Evolutionary conservation across 2,797 vertebrate species (phyloP).

Genomic region (Denticeps clupeoides): DNA sequence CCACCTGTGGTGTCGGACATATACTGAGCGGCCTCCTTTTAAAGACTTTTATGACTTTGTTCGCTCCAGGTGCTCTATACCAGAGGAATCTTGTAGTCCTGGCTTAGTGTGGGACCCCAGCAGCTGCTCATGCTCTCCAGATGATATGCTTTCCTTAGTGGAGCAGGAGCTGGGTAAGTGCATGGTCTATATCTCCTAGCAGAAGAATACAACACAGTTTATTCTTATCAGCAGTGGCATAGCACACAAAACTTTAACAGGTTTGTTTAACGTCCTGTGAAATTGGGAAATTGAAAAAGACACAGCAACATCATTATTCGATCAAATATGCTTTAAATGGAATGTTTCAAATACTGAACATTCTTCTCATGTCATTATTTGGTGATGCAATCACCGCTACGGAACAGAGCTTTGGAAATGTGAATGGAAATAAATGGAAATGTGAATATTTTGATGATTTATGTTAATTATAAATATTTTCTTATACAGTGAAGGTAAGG

Average conservation of each 20-base stretch:
- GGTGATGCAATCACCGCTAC: too few relatives aligned
- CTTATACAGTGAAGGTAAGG: too few relatives aligned
- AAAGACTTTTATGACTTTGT: neutral
- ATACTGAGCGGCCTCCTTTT: neutral
- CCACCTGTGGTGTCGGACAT: neutral
- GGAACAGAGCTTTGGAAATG: too few relatives aligned
- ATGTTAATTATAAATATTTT: too few relatives aligned
- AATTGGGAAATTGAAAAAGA: too few relatives aligned
- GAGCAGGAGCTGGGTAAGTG: slow-evolving; percentile 42
- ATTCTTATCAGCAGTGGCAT: neutral
- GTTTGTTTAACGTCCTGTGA: too few relatives aligned
- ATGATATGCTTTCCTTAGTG: slow-evolving; percentile 41
- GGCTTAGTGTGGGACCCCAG: slow-evolving; percentile 49
- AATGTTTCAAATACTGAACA: too few relatives aligned
- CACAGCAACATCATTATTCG: too few relatives aligned
- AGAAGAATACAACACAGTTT: neutral
- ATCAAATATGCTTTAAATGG: too few relatives aligned
- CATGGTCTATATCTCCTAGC: neutral
- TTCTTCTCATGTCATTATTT: too few relatives aligned
- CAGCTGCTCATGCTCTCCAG: slow-evolving; percentile 46
- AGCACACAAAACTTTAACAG: neutral
- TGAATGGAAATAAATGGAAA: too few relatives aligned
- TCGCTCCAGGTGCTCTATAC: slow-evolving; percentile 46
- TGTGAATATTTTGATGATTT: too few relatives aligned
- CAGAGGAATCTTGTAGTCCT: slow-evolving; percentile 42